phyloP scores from a whole-genome alignment of 2,888 invertebrate species.

The Lycophotia porphyrea region DNA sequence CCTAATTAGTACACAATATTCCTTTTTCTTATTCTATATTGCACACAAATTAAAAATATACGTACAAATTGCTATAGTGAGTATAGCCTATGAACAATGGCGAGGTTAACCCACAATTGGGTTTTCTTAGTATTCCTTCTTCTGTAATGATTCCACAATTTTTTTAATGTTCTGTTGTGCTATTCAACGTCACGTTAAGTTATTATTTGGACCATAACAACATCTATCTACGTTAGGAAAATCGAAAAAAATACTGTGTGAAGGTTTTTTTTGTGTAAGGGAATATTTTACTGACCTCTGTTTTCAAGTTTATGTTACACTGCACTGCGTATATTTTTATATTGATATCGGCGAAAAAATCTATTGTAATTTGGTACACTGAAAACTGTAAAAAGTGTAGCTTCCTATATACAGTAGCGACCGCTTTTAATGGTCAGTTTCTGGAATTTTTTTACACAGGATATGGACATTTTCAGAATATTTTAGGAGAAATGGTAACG shows the following conservation, averaged over 20 bases:
- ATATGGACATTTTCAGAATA: background rate
- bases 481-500: background rate
- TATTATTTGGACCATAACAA: no score
- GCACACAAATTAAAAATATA: no score
- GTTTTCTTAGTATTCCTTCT: no score
- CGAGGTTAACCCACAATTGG: no score
- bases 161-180: no score
- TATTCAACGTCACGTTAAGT: no score
- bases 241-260: background rate
- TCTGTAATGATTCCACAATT: no score
- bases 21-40: no score
- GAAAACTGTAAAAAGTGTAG: conserved; percentile 19
- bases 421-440: conserved; percentile 13
- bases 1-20: no score
- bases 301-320: conserved; percentile 34
- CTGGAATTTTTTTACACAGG: background rate
- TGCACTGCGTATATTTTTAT: conserved; percentile 35
- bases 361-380: conserved; percentile 18
- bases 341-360: conserved; percentile 37
- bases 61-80: no score
- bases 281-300: conserved; percentile 15
- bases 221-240: background rate
- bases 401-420: background rate
- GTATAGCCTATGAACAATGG: no score
- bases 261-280: background rate